A percentile compares a stretch with the other conserved stretches of the same genome.
These are phyloP conservation scores for Monopterus albus DNA, from an alignment of 2,113 vertebrate genomes.

Conservation along the genomic window DNA sequence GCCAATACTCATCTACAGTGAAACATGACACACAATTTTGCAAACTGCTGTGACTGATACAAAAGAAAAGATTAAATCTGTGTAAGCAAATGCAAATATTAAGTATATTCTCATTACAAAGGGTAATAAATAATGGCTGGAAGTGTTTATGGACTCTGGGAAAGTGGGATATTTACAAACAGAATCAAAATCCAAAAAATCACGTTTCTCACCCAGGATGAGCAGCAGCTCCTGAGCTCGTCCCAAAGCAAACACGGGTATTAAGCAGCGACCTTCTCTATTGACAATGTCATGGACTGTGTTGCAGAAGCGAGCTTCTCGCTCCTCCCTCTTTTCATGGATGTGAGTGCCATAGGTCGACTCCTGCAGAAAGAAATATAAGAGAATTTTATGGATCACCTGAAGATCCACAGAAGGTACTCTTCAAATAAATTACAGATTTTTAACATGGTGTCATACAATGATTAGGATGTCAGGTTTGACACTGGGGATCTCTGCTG, in stretches of 20 bases:
- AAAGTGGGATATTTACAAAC: too few species aligned
- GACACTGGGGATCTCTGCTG: slow-evolving; percentile 97
- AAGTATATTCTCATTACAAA: too few species aligned
- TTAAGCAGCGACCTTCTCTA: slow-evolving; percentile 93
- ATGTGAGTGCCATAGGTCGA: slow-evolving; percentile 97
- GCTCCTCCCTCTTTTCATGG: slow-evolving; percentile 95
- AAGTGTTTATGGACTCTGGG: too few species aligned
- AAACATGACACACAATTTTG: background rate
- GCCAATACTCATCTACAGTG: slow-evolving; percentile 96
- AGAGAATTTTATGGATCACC: background rate
- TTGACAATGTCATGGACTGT: slow-evolving; percentile 98
- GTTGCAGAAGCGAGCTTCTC: slow-evolving; percentile 96
- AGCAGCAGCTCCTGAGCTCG: slow-evolving; percentile 96
- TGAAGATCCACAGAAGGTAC: background rate
- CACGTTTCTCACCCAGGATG: slow-evolving; percentile 86
- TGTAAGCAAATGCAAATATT: background rate
- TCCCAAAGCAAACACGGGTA: slow-evolving; percentile 95
- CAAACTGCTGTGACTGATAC: background rate
- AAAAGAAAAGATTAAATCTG: background rate
- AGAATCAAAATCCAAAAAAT: background rate
- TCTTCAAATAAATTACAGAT: background rate
- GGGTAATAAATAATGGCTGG: background rate
- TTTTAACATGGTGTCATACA: slow-evolving; percentile 68
- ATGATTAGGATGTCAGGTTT: slow-evolving; percentile 98
- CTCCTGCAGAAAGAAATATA: slow-evolving; percentile 81